phyloP scores from a whole-genome alignment of 2,797 vertebrate species.

The Spea hammondii region DNA sequence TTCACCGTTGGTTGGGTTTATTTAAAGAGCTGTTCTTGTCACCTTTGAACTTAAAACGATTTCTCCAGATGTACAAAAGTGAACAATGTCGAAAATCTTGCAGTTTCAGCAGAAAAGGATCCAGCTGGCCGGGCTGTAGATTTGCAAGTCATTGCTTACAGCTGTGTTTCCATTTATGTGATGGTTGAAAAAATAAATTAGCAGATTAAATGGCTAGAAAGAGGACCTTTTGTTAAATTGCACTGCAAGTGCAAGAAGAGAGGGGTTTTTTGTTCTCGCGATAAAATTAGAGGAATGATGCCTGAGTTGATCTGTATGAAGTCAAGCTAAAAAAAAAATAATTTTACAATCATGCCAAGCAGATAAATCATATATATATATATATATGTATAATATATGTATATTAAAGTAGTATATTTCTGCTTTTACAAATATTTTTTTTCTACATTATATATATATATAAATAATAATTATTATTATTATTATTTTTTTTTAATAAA shows the following conservation, averaged over 20 bases:
- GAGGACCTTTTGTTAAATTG: conserved; percentile 79
- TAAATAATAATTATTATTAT: no score
- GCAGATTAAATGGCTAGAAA: conserved; percentile 82
- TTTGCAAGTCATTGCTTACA: conserved; percentile 93
- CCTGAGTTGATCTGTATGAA: conserved; percentile 47
- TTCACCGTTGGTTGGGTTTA: conserved; percentile 75
- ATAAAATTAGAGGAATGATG: conserved; percentile 46
- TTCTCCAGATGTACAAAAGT: conserved; percentile 92
- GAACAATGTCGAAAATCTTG: conserved; percentile 81
- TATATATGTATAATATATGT: no score
- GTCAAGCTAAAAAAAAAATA: no score
- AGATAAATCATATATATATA: no score
- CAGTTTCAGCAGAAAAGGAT: conserved; percentile 88
- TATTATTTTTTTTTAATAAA: not conserved
- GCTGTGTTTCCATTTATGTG: conserved; percentile 93
- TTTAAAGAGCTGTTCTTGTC: conserved; percentile 84
- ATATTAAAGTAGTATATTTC: no score
- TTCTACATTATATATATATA: no score
- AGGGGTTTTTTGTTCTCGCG: not conserved
- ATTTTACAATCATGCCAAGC: no score
- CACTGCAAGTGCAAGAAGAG: conserved; percentile 60
- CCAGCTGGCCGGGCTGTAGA: conserved; percentile 83
- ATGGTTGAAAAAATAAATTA: conserved; percentile 97
- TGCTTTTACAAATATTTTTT: no score
- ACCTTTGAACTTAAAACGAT: conserved; percentile 81